phyloP scores from a whole-genome alignment of 1,140 invertebrate species.

The Danaus plexippus region DNA sequence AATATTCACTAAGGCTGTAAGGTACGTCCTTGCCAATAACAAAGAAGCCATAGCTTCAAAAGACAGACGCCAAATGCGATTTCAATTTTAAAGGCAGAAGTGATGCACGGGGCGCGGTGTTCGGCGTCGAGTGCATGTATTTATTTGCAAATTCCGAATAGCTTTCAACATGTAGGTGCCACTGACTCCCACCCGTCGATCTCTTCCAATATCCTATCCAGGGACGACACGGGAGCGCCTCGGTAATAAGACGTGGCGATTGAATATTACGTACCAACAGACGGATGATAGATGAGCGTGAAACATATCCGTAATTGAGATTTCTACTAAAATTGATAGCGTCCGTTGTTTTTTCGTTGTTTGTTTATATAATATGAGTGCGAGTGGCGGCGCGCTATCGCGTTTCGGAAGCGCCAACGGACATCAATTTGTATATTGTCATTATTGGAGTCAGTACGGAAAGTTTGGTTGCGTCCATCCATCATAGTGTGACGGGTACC shows the following conservation, averaged over 20 bases:
- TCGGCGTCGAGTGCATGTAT: constrained; percentile 53
- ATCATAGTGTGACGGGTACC: constrained; percentile 60
- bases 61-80: constrained; percentile 56
- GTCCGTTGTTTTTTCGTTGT: constrained; percentile 57
- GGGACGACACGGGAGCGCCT: constrained; percentile 48
- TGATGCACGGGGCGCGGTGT: constrained; percentile 46
- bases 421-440: constrained; percentile 71
- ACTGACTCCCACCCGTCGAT: constrained; percentile 59
- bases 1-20: constrained; percentile 1
- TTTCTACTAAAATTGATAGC: constrained; percentile 67
- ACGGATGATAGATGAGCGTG: constrained; percentile 17
- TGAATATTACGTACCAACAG: constrained; percentile 34
- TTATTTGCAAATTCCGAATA: constrained; percentile 69
- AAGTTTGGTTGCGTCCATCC: constrained; percentile 65
- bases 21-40: too few relatives aligned
- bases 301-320: constrained; percentile 55
- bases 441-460: constrained; percentile 64
- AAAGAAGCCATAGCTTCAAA: constrained; percentile 44
- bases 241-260: constrained; percentile 52
- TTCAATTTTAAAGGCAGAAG: constrained; percentile 62
- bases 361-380: constrained; percentile 70
- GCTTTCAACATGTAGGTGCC: constrained; percentile 67
- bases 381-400: constrained; percentile 51
- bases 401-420: constrained; percentile 63
- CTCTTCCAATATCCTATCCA: constrained; percentile 61